These are phyloP conservation scores for Drosophila melanica DNA, from an alignment of 1,140 invertebrate genomes.

Conservation along the genomic window DNA sequence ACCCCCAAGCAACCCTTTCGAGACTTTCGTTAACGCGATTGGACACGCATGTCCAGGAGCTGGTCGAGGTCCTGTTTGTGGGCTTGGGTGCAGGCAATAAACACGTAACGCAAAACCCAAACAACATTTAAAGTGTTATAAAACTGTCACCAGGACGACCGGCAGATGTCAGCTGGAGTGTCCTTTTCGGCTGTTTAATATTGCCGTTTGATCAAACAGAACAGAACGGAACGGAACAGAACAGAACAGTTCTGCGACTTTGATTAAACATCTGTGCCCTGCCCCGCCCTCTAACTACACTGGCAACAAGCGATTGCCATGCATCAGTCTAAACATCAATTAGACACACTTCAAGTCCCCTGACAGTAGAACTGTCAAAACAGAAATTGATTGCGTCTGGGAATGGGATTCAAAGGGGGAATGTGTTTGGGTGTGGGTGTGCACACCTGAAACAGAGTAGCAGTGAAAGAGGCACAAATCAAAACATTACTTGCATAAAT, in stretches of 20 bases:
- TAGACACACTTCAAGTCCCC: constrained; percentile 79
- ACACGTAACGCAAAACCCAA: constrained; percentile 70
- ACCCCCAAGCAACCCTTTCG: constrained; percentile 55
- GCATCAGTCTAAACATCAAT: constrained; percentile 60
- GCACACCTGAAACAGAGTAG: constrained; percentile 29
- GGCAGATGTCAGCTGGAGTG: constrained; percentile 65
- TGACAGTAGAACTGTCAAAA: constrained; percentile 71
- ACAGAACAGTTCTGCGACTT: background rate
- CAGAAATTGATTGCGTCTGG: constrained; percentile 80
- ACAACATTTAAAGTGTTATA: constrained; percentile 77
- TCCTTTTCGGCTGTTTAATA: constrained; percentile 40
- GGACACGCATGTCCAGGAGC: constrained; percentile 73
- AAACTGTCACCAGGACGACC: constrained; percentile 77
- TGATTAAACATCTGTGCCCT: constrained; percentile 57
- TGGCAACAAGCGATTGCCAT: background rate
- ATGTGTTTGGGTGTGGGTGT: constrained; percentile 25
- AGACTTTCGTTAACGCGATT: constrained; percentile 67
- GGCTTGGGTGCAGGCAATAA: constrained; percentile 54
- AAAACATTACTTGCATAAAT: constrained; percentile 82
- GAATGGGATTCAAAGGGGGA: constrained; percentile 45
- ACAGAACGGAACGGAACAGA: constrained; percentile 1
- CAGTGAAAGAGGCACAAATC: constrained; percentile 48
- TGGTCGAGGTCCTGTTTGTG: background rate
- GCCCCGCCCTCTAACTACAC: constrained; percentile 16
- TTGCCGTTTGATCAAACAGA: constrained; percentile 63